Evolutionary conservation across 2,797 vertebrate genomes (phyloP), one percentile per base, ranked within the genome.

Genomic region (Periophthalmus magnuspinnatus): DNA sequence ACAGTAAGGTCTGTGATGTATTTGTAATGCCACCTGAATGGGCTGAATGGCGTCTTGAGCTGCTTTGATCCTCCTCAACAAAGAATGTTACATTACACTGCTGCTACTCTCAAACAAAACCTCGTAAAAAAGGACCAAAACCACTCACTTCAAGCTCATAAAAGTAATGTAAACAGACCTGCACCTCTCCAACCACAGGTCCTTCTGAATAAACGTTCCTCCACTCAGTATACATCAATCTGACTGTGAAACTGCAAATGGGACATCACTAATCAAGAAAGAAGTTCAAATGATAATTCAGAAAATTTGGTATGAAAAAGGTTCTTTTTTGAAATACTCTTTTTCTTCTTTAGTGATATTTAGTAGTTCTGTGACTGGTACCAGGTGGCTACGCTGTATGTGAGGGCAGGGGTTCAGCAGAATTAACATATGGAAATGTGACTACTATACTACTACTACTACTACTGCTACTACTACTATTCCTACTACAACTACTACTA

Each of bases 1-100:
- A 63, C 2, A 22, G 1, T 71, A 19, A 72, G 63, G 61, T 7
- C 50, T 69, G 61, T 11, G 0, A 45, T 7, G 3, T 75, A 68
- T 80, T 79, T 84, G 72, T 62, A 2, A 74, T 69, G 60, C 32
- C 2, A 58, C 65, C 62, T 80, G 74, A 76, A 56, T 38, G 32
- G 77, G 41, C 60, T 4, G 11, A 70, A 69, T 70, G 82, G 76
- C 21, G 74, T 84, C 77, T 76, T 38, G 63, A 48, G 50, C 0
- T 14, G 57, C 84, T 91, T 91, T 91, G 88, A 91, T 89, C 90
- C 60, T 79, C 84, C 81, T 74, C 8, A 45, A 69, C 2, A 3
- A 78, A 79, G 82, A 90, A 86, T 72, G 63, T 67, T 56, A 60
- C 32, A 54, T 63, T 62, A 79, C 77, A 58, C 72, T 82, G 72